Conservation (phyloP, 2,113 vertebrate genomes). For the Callipepla californica region DNA sequence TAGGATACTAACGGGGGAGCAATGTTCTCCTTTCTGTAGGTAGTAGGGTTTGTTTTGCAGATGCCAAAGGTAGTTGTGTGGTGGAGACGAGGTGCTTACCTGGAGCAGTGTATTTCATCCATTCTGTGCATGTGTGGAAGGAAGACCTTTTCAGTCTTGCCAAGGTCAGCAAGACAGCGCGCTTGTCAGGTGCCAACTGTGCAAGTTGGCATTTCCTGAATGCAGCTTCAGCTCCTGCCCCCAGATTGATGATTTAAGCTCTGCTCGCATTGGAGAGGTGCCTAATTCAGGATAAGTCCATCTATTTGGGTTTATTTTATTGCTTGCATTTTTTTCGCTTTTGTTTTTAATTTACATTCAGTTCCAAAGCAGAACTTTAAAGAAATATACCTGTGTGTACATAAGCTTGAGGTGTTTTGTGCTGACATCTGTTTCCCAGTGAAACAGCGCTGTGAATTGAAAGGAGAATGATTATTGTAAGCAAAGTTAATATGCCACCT, state of each 20-base stretch:
- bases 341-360: not conserved
- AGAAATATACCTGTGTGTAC: not conserved
- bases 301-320: not conserved
- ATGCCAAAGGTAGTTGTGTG: not conserved
- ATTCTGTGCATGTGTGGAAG: not conserved
- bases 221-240: not conserved
- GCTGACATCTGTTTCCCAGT: not conserved
- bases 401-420: not conserved
- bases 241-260: not conserved
- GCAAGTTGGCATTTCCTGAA: not conserved
- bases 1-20: not conserved
- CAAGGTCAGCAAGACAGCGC: not conserved
- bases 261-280: not conserved
- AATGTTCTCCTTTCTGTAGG: not conserved
- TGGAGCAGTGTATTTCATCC: not conserved
- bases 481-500: not conserved
- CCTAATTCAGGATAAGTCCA: not conserved
- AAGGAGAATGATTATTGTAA: not conserved
- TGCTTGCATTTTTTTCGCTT: not conserved
- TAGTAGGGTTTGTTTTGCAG: not conserved
- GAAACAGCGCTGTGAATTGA: not conserved
- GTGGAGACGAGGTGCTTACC: not conserved
- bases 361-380: not conserved
- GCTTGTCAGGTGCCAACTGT: rapidly evolving
- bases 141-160: not conserved